Conservation (phyloP, 2,113 vertebrate genomes). For the Datnioides undecimradiatus region DNA sequence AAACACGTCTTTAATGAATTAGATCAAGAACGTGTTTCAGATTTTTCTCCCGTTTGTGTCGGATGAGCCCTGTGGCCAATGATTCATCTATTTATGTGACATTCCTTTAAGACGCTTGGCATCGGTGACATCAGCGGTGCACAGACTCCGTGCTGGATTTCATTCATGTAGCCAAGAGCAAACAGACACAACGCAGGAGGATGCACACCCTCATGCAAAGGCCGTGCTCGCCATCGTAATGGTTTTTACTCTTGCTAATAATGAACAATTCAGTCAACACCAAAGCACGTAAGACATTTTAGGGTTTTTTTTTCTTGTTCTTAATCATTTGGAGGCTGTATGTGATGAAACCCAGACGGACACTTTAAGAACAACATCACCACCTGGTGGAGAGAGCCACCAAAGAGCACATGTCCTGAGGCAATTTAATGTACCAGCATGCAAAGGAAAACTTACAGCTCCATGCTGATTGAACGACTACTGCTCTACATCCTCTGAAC, state of each 20-base stretch:
- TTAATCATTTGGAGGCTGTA: conserved; percentile 19
- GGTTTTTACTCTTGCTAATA: conserved; percentile 9
- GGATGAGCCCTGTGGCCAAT: conserved; percentile 21
- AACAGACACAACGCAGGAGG: conserved; percentile 23
- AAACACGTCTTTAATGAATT: conserved; percentile 1
- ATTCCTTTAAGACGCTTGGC: conserved; percentile 54
- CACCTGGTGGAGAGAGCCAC: conserved; percentile 68
- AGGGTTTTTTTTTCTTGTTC: not conserved
- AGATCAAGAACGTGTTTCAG: conserved; percentile 11
- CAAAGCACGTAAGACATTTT: not conserved
- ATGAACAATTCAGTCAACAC: conserved; percentile 16
- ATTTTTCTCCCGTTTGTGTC: not conserved
- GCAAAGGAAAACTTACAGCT: conserved; percentile 9
- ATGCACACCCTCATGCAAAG: not conserved
- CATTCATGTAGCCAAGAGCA: conserved; percentile 47
- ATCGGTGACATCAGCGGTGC: conserved; percentile 50
- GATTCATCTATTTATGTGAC: conserved; percentile 52
- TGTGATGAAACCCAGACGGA: conserved; percentile 13
- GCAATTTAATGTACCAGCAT: conserved; percentile 14
- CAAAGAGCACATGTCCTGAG: conserved; percentile 6
- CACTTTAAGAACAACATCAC: conserved; percentile 69
- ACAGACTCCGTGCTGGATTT: conserved; percentile 42
- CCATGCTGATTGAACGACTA: conserved; percentile 16
- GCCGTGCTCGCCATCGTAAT: not conserved
- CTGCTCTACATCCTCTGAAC: conserved; percentile 14